phyloP scores from a whole-genome alignment of 2,113 vertebrate genomes.

The Sceloporus tristichus region DNA sequence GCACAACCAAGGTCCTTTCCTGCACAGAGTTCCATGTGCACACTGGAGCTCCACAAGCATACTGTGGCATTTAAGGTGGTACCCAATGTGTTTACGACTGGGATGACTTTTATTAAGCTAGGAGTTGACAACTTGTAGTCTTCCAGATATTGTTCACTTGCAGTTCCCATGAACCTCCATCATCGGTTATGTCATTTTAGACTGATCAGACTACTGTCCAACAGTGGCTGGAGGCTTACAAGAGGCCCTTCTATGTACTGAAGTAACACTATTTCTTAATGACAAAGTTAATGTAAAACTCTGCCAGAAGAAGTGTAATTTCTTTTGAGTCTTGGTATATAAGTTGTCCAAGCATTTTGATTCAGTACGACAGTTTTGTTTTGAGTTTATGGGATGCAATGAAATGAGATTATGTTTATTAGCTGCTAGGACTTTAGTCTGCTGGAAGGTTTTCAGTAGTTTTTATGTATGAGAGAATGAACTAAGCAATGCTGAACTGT shows the following conservation, averaged over 20 bases:
- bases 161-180: too few relatives aligned
- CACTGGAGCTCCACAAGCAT: not conserved
- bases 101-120: too few relatives aligned
- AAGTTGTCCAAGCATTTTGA: slow-evolving; percentile 4
- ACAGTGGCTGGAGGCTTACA: too few relatives aligned
- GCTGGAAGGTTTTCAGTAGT: slow-evolving; percentile 1
- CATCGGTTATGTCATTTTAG: too few relatives aligned
- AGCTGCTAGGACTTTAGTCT: slow-evolving; percentile 24
- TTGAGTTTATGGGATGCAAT: slow-evolving; percentile 21
- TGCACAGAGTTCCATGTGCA: not conserved
- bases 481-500: not conserved
- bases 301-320: not conserved
- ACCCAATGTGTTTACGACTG: not conserved
- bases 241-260: not conserved
- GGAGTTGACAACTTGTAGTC: too few relatives aligned
- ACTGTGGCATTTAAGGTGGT: not conserved
- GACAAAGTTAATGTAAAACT: not conserved
- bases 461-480: not conserved
- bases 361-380: slow-evolving; percentile 27
- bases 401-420: slow-evolving; percentile 31
- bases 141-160: too few relatives aligned
- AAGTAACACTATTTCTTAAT: slow-evolving; percentile 1
- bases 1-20: not conserved
- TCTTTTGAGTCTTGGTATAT: not conserved
- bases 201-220: too few relatives aligned